Evolutionary conservation across 2,888 invertebrate genomes (phyloP), one percentile per base, ranked within the genome.

Genomic region (Elaeidobius kamerunicus): DNA sequence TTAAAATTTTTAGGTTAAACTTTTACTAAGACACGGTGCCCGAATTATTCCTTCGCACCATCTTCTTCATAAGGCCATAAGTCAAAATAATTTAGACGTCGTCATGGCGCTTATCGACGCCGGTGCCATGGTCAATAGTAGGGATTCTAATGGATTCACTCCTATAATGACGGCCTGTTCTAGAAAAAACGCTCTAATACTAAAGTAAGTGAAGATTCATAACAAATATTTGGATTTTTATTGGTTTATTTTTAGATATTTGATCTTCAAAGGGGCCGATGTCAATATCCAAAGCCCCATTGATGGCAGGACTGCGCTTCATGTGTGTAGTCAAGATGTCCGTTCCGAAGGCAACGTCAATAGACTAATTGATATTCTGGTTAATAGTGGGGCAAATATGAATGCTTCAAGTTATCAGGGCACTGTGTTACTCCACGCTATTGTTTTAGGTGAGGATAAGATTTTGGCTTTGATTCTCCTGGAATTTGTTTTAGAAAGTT

Each of bases 21-120:
- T 79, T 28, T 72, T 88, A 18, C 65, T 88, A 46, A 69, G 75
- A 23, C 76, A 79, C 18, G 86, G 87, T 7, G 87, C 87, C 2
- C 79, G 86, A 43, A 75, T 86, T 9, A 80, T 85, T 32, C 84
- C 85, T 57, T 82, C 83, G 1, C 85, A 86, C 66, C 80, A 80
- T 68, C 74, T 88, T 32, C 69, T 88, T 41, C 87, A 88, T 63
- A 78, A 80, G 61, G 84, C 86, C 14, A 80, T 86, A 7, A 72
- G 79, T 53, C 79, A 81, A 62, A 75, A 81, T 62, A 81, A 84
- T 70, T 75, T 75, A 43, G 77, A 78, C 56, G 79, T 84, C 57
- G 79, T 80, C 1, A 72, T 73, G 63, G 69, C 81, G 67, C 71
- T 85, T 19, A 72, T 80, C 4, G 70, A 75, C 41, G 78, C 80